A percentile compares a stretch with the other conserved stretches of the same genome.
Conservation (phyloP, 2,113 vertebrate genomes). For the Sebastes schlegelii region DNA sequence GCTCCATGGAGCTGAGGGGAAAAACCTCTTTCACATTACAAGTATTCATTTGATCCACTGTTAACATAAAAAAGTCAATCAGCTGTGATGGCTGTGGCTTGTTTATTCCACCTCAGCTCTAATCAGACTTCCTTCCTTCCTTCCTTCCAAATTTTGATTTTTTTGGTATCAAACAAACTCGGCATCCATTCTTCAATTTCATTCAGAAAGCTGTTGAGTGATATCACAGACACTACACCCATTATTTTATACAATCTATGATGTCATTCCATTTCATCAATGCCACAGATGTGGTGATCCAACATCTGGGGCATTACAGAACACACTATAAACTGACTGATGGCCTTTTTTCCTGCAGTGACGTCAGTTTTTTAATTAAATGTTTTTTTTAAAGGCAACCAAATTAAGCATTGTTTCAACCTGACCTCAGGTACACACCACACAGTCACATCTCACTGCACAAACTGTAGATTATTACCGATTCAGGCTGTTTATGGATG, state of each 20-base stretch:
- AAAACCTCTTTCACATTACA: not conserved
- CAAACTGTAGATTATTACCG: not conserved
- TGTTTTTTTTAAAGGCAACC: not conserved
- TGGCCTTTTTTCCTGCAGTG: conserved; percentile 3
- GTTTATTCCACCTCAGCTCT: conserved; percentile 1
- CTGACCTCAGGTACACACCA: not conserved
- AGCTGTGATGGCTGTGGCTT: not conserved
- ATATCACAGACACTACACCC: conserved; percentile 1
- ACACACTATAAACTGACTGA: conserved; percentile 10
- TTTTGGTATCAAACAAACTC: conserved; percentile 3
- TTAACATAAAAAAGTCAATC: not conserved
- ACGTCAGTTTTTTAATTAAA: conserved; percentile 1
- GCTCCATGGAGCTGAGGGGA: too few relatives aligned
- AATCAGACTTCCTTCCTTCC: not conserved
- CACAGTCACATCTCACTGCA: not conserved
- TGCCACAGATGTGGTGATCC: conserved; percentile 16
- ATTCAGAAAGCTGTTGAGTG: not conserved
- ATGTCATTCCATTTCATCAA: conserved; percentile 18
- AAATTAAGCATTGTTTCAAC: conserved; percentile 3
- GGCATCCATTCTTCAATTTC: not conserved
- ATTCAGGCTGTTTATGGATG: not conserved
- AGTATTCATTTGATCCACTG: not conserved
- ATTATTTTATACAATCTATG: conserved; percentile 2
- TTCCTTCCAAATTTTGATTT: not conserved
- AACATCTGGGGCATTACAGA: conserved; percentile 20